Percentiles rank a stretch among this genome's conserved stretches.
phyloP scores from a whole-genome alignment of 1,140 invertebrate species.

The Temnothorax curvispinosus region DNA sequence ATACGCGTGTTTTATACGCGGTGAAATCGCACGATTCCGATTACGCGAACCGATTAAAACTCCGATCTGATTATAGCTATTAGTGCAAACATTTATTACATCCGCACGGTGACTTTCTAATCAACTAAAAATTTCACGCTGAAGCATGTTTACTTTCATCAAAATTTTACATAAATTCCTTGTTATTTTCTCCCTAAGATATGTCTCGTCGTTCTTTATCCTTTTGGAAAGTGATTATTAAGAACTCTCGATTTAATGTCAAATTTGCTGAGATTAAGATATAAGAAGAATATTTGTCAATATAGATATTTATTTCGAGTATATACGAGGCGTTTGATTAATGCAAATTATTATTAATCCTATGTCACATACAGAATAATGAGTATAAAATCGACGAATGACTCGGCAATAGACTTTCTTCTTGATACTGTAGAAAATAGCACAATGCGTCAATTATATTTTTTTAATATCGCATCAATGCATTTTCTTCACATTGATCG shows the following conservation, averaged over 20 bases:
- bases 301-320: background rate
- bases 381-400: background rate
- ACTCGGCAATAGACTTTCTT: background rate
- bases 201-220: background rate
- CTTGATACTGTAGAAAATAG: background rate
- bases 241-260: background rate
- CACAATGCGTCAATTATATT: background rate
- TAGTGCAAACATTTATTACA: constrained; percentile 2
- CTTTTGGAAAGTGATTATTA: background rate
- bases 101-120: background rate
- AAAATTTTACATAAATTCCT: background rate
- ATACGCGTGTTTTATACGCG: constrained; percentile 43
- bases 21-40: constrained; percentile 17
- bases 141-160: background rate
- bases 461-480: background rate
- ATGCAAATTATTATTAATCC: background rate
- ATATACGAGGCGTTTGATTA: background rate
- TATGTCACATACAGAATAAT: background rate
- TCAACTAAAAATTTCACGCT: background rate
- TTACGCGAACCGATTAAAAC: constrained; percentile 22
- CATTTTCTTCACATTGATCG: background rate
- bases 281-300: background rate
- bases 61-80: constrained; percentile 33
- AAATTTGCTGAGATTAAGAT: background rate
- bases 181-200: background rate